Evolutionary conservation across 2,797 vertebrate genomes (phyloP).

Genomic region (Gymnoscopelus microlampas): DNA sequence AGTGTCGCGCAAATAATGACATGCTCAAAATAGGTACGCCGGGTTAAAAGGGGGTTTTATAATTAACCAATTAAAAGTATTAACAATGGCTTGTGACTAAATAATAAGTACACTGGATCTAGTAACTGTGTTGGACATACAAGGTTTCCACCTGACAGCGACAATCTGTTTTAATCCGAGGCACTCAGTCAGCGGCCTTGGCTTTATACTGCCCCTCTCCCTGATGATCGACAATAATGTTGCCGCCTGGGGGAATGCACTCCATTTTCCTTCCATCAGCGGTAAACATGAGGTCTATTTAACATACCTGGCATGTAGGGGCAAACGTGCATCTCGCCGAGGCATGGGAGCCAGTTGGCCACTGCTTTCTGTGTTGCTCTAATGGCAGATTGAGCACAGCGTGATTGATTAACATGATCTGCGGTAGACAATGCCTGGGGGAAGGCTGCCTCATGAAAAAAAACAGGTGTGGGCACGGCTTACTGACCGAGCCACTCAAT

Average conservation of each 20-base stretch:
- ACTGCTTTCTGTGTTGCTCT: constrained; percentile 37
- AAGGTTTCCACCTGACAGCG: too few species aligned
- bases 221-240: neutral
- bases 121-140: too few species aligned
- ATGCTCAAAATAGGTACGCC: too few species aligned
- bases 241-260: neutral
- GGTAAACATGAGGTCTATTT: constrained; percentile 47
- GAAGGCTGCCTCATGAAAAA: constrained; percentile 55
- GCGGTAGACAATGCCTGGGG: constrained; percentile 51
- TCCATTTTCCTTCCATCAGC: constrained; percentile 44
- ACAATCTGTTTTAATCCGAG: neutral
- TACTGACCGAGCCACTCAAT: constrained; percentile 60
- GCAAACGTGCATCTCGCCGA: constrained; percentile 31
- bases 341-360: constrained; percentile 43
- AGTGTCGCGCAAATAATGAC: too few species aligned
- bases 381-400: constrained; percentile 74
- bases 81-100: too few species aligned
- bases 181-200: neutral
- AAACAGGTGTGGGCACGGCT: constrained; percentile 65
- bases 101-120: too few species aligned
- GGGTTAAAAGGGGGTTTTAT: too few species aligned
- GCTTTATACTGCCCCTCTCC: neutral
- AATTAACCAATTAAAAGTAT: too few species aligned
- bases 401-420: constrained; percentile 71
- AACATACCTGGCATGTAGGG: constrained; percentile 28